Conservation (phyloP, 2,888 invertebrate species). For the Dryobotodes eremita region DNA sequence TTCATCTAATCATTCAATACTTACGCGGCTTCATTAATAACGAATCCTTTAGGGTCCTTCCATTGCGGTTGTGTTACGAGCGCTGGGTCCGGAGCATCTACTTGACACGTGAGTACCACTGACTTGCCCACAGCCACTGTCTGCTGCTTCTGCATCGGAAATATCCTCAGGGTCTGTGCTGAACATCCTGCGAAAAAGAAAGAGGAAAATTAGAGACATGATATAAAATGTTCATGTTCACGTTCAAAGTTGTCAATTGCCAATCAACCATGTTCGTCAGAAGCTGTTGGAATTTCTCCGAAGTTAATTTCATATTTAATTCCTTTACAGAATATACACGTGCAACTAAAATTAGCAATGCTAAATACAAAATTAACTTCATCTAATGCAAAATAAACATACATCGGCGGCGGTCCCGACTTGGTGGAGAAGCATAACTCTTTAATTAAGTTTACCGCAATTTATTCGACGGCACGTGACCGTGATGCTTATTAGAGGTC, state of each 20-base stretch:
- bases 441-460: slow-evolving; percentile 84
- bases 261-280: background rate
- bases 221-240: no score
- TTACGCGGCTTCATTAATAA: slow-evolving; percentile 93
- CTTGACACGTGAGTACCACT: slow-evolving; percentile 94
- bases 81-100: slow-evolving; percentile 92
- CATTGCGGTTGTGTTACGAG: slow-evolving; percentile 94
- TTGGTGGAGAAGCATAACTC: slow-evolving; percentile 69
- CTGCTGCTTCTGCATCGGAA: slow-evolving; percentile 93
- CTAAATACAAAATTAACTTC: slow-evolving; percentile 44
- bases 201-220: background rate
- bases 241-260: background rate
- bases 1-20: slow-evolving; percentile 72
- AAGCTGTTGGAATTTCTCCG: background rate
- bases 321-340: background rate
- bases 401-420: slow-evolving; percentile 46
- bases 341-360: slow-evolving; percentile 29
- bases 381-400: slow-evolving; percentile 65
- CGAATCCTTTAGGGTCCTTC: slow-evolving; percentile 93
- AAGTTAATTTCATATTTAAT: slow-evolving; percentile 15
- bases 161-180: slow-evolving; percentile 92
- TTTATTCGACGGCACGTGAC: slow-evolving; percentile 83
- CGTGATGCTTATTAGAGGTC: slow-evolving; percentile 71
- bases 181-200: slow-evolving; percentile 81
- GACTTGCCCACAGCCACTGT: slow-evolving; percentile 94